Evolutionary conservation across 2,113 vertebrate species (phyloP).

Genomic region (Cygnus buccinator): DNA sequence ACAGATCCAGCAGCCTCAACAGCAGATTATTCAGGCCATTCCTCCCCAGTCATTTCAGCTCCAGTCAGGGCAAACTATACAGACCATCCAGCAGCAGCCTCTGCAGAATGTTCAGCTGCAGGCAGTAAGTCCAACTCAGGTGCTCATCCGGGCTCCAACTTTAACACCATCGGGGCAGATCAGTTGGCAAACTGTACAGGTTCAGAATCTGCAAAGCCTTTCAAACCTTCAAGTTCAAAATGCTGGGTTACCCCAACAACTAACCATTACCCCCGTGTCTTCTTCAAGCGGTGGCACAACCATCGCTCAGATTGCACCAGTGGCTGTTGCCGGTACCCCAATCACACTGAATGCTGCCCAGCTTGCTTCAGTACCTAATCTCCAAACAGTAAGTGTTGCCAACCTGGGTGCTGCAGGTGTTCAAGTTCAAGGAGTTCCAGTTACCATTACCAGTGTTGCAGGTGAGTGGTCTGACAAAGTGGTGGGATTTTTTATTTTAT

Average conservation of each 20-base stretch:
- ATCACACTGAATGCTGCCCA: slow-evolving; percentile 95
- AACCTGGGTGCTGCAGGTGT: slow-evolving; percentile 92
- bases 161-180: slow-evolving; percentile 95
- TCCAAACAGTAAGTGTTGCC: slow-evolving; percentile 97
- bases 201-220: slow-evolving; percentile 89
- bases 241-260: slow-evolving; percentile 90
- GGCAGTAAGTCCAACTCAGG: slow-evolving; percentile 94
- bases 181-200: slow-evolving; percentile 97
- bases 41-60: slow-evolving; percentile 90
- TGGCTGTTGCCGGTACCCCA: slow-evolving; percentile 91
- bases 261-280: slow-evolving; percentile 92
- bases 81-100: slow-evolving; percentile 90
- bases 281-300: slow-evolving; percentile 87
- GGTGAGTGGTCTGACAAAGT: slow-evolving; percentile 79
- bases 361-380: slow-evolving; percentile 93
- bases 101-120: slow-evolving; percentile 89
- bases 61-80: slow-evolving; percentile 88
- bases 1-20: slow-evolving; percentile 91
- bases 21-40: slow-evolving; percentile 86
- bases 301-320: slow-evolving; percentile 88
- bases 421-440: slow-evolving; percentile 95
- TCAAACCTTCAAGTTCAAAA: slow-evolving; percentile 90
- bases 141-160: slow-evolving; percentile 96
- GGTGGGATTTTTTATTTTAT: background rate
- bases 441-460: slow-evolving; percentile 95